Evolutionary conservation across 1,140 invertebrate genomes (phyloP).

Genomic region (Pseudomyrmex dendroicus): DNA sequence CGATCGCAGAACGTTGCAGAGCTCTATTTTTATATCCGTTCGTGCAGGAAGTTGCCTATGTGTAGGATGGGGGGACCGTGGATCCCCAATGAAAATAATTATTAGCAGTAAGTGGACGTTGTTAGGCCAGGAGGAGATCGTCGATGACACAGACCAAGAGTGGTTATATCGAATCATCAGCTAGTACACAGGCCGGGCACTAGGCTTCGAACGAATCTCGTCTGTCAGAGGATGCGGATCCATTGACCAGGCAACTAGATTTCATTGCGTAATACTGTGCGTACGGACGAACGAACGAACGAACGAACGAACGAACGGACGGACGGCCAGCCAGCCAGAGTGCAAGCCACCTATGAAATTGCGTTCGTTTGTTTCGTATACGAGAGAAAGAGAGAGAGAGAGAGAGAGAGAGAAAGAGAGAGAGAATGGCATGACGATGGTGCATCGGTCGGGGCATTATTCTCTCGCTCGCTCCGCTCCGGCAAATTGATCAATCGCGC

Average conservation of each 20-base stretch:
- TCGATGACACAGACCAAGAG: slow-evolving; percentile 82
- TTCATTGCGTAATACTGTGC: slow-evolving; percentile 82
- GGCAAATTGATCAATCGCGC: slow-evolving; percentile 50
- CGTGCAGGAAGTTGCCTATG: slow-evolving; percentile 83
- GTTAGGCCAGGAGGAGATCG: slow-evolving; percentile 78
- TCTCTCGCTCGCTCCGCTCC: slow-evolving; percentile 45
- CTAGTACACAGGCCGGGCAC: slow-evolving; percentile 30
- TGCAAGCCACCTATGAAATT: slow-evolving; percentile 55
- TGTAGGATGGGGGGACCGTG: slow-evolving; percentile 77
- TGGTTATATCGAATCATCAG: slow-evolving; percentile 81
- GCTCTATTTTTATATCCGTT: slow-evolving; percentile 86
- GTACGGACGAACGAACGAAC: slow-evolving; percentile 34
- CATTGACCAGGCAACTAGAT: slow-evolving; percentile 84
- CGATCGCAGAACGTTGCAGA: slow-evolving; percentile 69
- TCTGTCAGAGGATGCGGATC: slow-evolving; percentile 83
- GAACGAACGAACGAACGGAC: slow-evolving; percentile 49
- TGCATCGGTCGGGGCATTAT: slow-evolving; percentile 27
- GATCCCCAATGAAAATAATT: slow-evolving; percentile 85
- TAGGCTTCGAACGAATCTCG: slow-evolving; percentile 69
- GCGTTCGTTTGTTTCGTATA: slow-evolving; percentile 60
- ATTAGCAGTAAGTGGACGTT: slow-evolving; percentile 84
- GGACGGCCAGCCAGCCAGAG: background rate
- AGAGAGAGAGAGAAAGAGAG: too few species aligned
- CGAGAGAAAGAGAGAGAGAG: slow-evolving; percentile 12
- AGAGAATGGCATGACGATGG: slow-evolving; percentile 25